A percentile compares a stretch with the other conserved stretches of the same genome.
These are phyloP conservation scores for Chaetops frenatus DNA, from an alignment of 2,113 vertebrate species.

Conservation along the genomic window DNA sequence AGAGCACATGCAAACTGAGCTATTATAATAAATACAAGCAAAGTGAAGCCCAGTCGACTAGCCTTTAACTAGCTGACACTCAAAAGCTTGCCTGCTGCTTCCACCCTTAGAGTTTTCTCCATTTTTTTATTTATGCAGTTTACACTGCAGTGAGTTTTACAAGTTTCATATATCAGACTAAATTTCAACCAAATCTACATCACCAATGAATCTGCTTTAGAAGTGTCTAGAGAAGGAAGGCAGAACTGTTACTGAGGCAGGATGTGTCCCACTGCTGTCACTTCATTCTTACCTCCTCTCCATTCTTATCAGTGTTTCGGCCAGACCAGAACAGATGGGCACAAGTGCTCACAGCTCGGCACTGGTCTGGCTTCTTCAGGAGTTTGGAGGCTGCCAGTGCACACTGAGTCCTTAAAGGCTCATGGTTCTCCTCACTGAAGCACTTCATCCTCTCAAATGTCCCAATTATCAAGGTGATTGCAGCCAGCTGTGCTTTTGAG, in stretches of 20 bases:
- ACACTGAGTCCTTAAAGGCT: conserved; percentile 95
- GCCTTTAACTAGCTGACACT: neutral
- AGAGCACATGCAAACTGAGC: neutral
- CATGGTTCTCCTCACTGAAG: conserved; percentile 97
- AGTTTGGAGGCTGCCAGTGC: conserved; percentile 95
- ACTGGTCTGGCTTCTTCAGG: conserved; percentile 97
- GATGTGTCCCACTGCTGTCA: rapidly evolving
- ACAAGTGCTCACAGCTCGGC: conserved; percentile 93
- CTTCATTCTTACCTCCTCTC: conserved; percentile 83
- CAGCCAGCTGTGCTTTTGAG: conserved; percentile 98
- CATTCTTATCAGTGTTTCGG: conserved; percentile 91
- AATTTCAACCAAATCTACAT: neutral
- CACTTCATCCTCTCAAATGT: conserved; percentile 95
- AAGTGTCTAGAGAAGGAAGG: neutral
- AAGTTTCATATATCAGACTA: neutral
- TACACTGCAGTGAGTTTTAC: neutral
- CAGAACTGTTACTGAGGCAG: neutral
- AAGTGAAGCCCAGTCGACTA: neutral
- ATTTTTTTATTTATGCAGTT: neutral
- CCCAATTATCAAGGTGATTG: conserved; percentile 96
- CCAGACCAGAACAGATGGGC: conserved; percentile 98
- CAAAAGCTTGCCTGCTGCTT: neutral
- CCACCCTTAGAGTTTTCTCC: neutral
- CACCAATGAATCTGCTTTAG: rapidly evolving
- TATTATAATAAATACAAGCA: neutral